phyloP scores from a whole-genome alignment of 1,140 invertebrate genomes.

The Caerostris extrusa region DNA sequence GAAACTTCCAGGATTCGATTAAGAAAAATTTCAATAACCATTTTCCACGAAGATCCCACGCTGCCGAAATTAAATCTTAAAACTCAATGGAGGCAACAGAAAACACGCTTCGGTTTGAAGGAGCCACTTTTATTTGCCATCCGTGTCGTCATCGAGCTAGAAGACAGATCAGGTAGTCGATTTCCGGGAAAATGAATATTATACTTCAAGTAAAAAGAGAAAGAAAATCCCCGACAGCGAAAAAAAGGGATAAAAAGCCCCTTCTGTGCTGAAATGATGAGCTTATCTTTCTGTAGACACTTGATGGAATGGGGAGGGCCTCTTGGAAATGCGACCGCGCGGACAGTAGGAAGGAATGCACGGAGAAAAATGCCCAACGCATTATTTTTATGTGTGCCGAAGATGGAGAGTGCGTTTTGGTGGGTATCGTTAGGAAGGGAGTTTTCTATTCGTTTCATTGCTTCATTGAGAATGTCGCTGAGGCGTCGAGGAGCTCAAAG shows the following conservation, averaged over 20 bases:
- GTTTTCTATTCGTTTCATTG: slow-evolving; percentile 17
- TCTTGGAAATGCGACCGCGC: slow-evolving; percentile 16
- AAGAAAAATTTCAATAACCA: too few species aligned
- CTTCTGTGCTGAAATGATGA: slow-evolving; percentile 39
- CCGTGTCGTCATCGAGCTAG: not conserved
- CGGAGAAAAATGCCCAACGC: not conserved
- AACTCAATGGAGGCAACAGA: not conserved
- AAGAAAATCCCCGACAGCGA: not conserved
- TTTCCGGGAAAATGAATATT: slow-evolving; percentile 53
- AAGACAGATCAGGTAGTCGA: not conserved
- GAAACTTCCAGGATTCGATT: too few species aligned
- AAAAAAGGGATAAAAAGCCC: not conserved
- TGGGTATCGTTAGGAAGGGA: slow-evolving; percentile 4
- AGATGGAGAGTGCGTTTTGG: not conserved
- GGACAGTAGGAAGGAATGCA: not conserved
- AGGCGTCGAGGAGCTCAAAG: not conserved
- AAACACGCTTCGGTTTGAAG: not conserved
- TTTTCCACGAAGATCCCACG: not conserved
- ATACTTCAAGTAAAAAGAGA: slow-evolving; percentile 9
- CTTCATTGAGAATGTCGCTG: not conserved
- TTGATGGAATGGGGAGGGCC: not conserved
- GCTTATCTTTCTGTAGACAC: slow-evolving; percentile 46
- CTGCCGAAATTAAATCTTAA: not conserved
- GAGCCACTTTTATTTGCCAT: not conserved
- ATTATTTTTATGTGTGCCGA: not conserved